These are phyloP conservation scores for Leistus spinibarbis DNA, from an alignment of 2,888 invertebrate genomes.

Conservation along the genomic window DNA sequence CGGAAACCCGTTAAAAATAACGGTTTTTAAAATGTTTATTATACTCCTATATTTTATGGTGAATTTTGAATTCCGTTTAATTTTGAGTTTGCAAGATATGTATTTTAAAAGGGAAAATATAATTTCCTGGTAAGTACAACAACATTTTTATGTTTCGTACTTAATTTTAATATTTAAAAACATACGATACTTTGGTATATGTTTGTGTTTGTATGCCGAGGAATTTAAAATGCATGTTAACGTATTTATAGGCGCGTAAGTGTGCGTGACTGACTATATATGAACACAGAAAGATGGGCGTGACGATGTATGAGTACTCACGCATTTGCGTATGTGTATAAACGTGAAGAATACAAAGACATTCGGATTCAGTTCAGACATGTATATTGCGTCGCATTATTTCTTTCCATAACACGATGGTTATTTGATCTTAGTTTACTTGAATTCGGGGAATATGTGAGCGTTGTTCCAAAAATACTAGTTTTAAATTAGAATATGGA, in stretches of 20 bases:
- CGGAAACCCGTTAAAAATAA: too few species aligned
- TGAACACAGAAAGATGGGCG: background rate
- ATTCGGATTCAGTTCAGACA: background rate
- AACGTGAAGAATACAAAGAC: background rate
- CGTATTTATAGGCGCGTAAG: slow-evolving; percentile 1
- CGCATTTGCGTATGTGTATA: slow-evolving; percentile 1
- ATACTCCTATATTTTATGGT: background rate
- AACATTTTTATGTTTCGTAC: background rate
- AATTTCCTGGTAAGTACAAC: slow-evolving; percentile 4
- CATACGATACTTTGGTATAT: background rate
- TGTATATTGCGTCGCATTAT: background rate
- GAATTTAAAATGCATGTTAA: slow-evolving; percentile 6
- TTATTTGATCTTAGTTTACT: background rate
- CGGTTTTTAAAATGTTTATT: too few species aligned
- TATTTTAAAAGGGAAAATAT: background rate
- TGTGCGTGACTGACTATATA: background rate
- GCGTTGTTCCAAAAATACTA: background rate
- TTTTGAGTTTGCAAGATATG: too few species aligned
- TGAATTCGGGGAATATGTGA: background rate
- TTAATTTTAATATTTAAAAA: too few species aligned
- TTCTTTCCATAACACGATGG: background rate
- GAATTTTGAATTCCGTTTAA: background rate
- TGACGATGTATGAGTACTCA: background rate
- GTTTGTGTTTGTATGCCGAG: background rate
- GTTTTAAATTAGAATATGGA: background rate